Evolutionary conservation across 2,888 invertebrate species (phyloP).

Genomic region (Sinelater perroti): DNA sequence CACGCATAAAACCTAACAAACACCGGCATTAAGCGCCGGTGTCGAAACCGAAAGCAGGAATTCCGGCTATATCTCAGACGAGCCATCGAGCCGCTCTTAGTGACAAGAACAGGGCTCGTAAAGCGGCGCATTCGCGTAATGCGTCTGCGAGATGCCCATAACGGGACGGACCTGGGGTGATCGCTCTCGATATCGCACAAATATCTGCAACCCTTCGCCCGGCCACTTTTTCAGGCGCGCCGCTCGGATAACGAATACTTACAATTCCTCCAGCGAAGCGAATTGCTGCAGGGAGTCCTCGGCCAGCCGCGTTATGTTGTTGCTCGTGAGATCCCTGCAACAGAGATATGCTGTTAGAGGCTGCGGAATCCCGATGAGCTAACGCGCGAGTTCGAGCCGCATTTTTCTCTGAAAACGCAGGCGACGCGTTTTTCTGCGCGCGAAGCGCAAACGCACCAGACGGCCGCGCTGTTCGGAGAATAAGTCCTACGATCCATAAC

Average conservation of each 20-base stretch:
- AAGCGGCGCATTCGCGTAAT: slow-evolving; percentile 48
- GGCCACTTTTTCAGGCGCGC: slow-evolving; percentile 30
- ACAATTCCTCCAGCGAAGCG: slow-evolving; percentile 77
- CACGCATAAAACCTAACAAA: slow-evolving; percentile 30
- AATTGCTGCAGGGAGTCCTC: slow-evolving; percentile 75
- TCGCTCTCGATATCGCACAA: slow-evolving; percentile 34
- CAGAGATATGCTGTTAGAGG: too few species aligned
- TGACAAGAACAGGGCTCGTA: slow-evolving; percentile 43
- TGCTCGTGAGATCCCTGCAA: slow-evolving; percentile 82
- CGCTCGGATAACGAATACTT: slow-evolving; percentile 57
- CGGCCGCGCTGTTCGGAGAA: too few species aligned
- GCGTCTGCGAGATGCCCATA: slow-evolving; percentile 49
- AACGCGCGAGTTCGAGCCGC: too few species aligned
- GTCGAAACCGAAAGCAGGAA: slow-evolving; percentile 32
- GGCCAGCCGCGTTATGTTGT: slow-evolving; percentile 79
- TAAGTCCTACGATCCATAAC: too few species aligned
- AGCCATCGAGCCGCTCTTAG: slow-evolving; percentile 37
- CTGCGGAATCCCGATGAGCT: too few species aligned
- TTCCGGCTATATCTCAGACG: slow-evolving; percentile 31
- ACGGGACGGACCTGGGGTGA: slow-evolving; percentile 42
- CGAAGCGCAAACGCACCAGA: too few species aligned
- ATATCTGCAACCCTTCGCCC: slow-evolving; percentile 27
- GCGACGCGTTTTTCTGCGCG: too few species aligned
- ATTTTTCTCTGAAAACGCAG: too few species aligned
- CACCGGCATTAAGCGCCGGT: slow-evolving; percentile 26